Percentiles rank a stretch among this genome's conserved stretches.
phyloP scores from a whole-genome alignment of 2,797 vertebrate genomes.

The Eremophila alpestris region DNA sequence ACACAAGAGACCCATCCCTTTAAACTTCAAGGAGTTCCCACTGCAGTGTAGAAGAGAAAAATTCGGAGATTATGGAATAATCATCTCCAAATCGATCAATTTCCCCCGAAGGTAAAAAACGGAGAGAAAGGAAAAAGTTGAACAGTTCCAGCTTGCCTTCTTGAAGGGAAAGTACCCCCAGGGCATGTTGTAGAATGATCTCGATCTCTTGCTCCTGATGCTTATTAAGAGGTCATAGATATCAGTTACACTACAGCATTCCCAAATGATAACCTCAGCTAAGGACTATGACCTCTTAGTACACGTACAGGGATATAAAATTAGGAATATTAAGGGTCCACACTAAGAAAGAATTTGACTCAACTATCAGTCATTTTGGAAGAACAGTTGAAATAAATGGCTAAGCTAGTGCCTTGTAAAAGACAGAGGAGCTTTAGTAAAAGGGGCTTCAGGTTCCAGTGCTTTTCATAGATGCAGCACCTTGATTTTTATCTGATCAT shows the following conservation, averaged over 20 bases:
- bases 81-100: conserved; percentile 79
- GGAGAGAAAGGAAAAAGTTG: conserved; percentile 72
- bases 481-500: background rate
- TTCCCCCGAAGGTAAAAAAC: conserved; percentile 78
- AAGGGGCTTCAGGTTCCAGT: background rate
- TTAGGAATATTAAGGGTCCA: conserved; percentile 41
- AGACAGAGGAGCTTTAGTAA: background rate
- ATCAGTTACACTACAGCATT: conserved; percentile 64
- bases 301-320: conserved; percentile 57
- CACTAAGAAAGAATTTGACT: conserved; percentile 45
- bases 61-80: conserved; percentile 79
- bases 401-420: background rate
- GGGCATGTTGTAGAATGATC: conserved; percentile 71
- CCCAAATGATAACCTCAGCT: conserved; percentile 67
- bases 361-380: conserved; percentile 36
- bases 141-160: conserved; percentile 73
- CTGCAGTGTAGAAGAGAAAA: conserved; percentile 70
- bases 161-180: conserved; percentile 75
- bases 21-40: conserved; percentile 78
- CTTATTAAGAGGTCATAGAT: conserved; percentile 80
- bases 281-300: conserved; percentile 55
- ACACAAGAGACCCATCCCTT: conserved; percentile 72
- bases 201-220: conserved; percentile 71
- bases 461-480: background rate
- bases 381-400: background rate